Conservation (phyloP, 2,113 vertebrate species). For the Oreocharis arfaki region DNA sequence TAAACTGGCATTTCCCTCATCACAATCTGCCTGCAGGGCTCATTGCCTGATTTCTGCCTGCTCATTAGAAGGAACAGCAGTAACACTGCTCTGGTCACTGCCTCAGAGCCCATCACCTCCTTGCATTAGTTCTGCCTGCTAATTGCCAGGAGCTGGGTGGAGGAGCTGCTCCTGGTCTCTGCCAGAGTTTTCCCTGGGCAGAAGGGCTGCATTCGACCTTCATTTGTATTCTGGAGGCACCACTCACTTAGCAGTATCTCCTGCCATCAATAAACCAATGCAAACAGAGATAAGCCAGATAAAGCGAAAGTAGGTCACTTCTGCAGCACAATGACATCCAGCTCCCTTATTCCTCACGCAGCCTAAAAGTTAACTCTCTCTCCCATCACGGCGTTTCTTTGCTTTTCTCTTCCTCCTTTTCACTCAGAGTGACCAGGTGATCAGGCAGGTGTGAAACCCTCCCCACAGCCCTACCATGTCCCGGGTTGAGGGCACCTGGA, state of each 20-base stretch:
- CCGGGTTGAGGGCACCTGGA: not conserved
- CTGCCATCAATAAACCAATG: slow-evolving; percentile 55
- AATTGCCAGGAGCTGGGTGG: not conserved
- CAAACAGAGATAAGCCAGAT: slow-evolving; percentile 61
- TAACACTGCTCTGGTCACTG: not conserved
- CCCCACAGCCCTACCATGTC: not conserved
- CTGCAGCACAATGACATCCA: slow-evolving; percentile 45
- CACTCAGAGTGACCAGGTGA: not conserved
- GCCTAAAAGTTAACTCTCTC: slow-evolving; percentile 17
- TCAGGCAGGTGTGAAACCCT: not conserved
- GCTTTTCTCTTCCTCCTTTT: not conserved
- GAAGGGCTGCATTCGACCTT: not conserved
- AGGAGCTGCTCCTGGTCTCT: not conserved
- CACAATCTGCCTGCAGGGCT: not conserved
- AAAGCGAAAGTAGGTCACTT: slow-evolving; percentile 53
- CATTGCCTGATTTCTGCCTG: not conserved
- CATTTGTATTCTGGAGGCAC: slow-evolving; percentile 57
- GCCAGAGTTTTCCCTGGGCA: not conserved
- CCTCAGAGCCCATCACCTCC: not conserved
- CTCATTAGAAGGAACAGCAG: not conserved
- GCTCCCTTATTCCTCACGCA: not conserved
- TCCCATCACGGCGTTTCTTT: fast-evolving
- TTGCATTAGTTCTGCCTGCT: not conserved
- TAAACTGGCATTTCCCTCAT: not conserved
- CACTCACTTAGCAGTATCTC: slow-evolving; percentile 54